Evolutionary conservation across 2,113 vertebrate genomes (phyloP).

Genomic region (Macquaria australasica): DNA sequence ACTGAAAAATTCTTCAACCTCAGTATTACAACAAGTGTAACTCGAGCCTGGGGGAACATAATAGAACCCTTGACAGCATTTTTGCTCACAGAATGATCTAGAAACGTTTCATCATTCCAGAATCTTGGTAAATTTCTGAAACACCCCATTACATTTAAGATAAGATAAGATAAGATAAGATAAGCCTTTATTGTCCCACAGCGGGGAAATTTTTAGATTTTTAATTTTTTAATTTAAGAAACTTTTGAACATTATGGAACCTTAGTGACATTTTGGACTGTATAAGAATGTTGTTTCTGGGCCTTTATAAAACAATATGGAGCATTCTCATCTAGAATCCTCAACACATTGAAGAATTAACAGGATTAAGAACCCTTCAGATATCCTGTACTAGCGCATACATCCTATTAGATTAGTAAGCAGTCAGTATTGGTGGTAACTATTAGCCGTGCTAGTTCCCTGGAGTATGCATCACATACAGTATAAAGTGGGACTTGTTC

Average conservation of each 20-base stretch:
- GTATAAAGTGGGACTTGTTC: neutral
- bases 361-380: neutral
- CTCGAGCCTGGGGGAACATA: neutral
- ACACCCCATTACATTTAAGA: neutral
- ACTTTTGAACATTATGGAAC: neutral
- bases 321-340: neutral
- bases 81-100: neutral
- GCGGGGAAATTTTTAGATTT: no score
- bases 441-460: neutral
- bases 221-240: no score
- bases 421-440: conserved; percentile 10
- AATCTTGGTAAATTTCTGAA: neutral
- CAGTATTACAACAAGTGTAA: no score
- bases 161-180: no score
- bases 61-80: neutral
- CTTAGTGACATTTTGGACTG: neutral
- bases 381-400: neutral
- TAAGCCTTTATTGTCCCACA: no score
- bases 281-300: no score
- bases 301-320: neutral
- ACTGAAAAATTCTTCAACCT: neutral
- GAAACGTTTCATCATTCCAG: neutral
- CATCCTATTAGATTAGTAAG: neutral
- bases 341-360: neutral
- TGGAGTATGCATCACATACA: neutral